Percentiles rank a stretch among this genome's conserved stretches.
Conservation (phyloP, 2,113 vertebrate species). For the Ellobius talpinus region DNA sequence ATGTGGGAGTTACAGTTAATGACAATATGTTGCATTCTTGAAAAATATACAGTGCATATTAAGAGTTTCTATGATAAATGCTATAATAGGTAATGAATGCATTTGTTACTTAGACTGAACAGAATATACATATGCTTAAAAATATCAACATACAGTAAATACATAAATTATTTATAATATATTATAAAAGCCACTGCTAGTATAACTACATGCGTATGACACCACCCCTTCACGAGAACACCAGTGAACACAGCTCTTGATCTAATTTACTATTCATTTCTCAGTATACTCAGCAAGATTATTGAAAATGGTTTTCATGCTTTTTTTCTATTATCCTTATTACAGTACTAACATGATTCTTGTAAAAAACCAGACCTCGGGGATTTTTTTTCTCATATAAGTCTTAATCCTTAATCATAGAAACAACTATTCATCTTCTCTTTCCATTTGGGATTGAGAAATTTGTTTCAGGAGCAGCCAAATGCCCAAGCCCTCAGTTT, state of each 20-base stretch:
- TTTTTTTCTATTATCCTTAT: conserved; percentile 52
- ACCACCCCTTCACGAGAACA: neutral
- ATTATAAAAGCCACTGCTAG: neutral
- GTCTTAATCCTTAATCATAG: conserved; percentile 73
- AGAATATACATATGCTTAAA: neutral
- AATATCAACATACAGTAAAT: neutral
- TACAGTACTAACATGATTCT: conserved; percentile 61
- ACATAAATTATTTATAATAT: neutral
- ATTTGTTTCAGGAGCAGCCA: conserved; percentile 32
- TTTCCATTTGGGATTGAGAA: conserved; percentile 40
- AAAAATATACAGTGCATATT: neutral
- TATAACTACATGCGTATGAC: neutral
- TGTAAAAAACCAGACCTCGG: conserved; percentile 61
- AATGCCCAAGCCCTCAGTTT: conserved; percentile 40
- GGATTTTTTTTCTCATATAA: conserved; percentile 66
- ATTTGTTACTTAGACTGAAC: neutral
- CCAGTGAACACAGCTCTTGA: neutral
- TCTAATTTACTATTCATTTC: conserved; percentile 52
- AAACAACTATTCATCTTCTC: conserved; percentile 60
- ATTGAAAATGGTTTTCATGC: conserved; percentile 45
- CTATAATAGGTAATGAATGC: neutral
- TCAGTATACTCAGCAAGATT: conserved; percentile 26
- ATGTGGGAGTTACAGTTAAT: too few species aligned
- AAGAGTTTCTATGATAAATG: neutral
- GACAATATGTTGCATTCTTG: neutral